Evolutionary conservation across 2,113 vertebrate genomes (phyloP).

Genomic region (Oryzias javanicus): DNA sequence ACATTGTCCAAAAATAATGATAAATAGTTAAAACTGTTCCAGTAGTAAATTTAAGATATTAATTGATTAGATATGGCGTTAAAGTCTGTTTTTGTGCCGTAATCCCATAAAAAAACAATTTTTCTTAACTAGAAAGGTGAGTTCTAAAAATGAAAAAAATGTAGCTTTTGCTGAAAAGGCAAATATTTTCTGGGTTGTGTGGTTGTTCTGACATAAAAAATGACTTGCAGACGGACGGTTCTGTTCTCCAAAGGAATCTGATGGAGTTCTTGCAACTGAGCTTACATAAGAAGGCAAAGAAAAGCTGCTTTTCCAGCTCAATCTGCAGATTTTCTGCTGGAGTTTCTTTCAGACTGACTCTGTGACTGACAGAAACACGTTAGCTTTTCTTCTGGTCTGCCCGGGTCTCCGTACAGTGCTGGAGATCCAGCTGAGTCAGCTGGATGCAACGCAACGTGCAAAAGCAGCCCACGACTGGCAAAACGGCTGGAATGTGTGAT

Average conservation of each 20-base stretch:
- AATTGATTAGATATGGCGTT: no score
- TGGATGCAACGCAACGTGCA: no score
- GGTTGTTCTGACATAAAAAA: not conserved
- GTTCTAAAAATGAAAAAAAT: no score
- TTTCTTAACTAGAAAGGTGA: no score
- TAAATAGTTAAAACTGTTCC: no score
- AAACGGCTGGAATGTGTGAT: constrained; percentile 42
- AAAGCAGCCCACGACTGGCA: no score
- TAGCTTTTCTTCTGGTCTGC: constrained; percentile 51
- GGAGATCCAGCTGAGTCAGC: constrained; percentile 69
- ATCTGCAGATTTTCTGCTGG: not conserved
- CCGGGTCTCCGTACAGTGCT: constrained; percentile 62
- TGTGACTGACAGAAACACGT: constrained; percentile 42
- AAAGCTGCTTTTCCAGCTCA: not conserved
- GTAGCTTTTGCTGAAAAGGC: no score
- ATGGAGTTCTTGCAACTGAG: not conserved
- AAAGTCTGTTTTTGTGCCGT: no score
- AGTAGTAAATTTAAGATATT: no score
- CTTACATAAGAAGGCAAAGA: constrained; percentile 4
- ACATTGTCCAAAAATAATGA: no score
- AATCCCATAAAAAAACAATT: no score
- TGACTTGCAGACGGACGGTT: not conserved
- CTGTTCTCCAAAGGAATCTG: not conserved
- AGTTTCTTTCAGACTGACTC: constrained; percentile 4
- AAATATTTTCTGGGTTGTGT: not conserved